Evolutionary conservation across 2,113 vertebrate genomes (phyloP).

Genomic region (Sminthopsis crassicaudata): DNA sequence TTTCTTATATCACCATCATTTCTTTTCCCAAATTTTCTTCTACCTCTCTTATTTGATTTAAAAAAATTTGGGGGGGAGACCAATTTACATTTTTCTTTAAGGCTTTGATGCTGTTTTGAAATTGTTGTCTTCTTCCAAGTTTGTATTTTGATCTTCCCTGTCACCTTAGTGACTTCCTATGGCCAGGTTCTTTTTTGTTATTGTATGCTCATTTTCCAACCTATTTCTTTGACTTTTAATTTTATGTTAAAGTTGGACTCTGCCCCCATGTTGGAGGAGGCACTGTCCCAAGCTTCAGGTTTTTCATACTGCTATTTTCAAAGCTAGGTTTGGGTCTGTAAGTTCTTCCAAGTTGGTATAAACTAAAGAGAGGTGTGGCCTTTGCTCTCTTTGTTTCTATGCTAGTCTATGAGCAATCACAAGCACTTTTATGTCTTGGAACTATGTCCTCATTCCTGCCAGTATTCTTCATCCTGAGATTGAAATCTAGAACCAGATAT

Average conservation of each 20-base stretch:
- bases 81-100: too few relatives aligned
- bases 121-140: too few relatives aligned
- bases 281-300: not conserved
- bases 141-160: not conserved
- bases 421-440: not conserved
- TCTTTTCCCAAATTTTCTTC: not conserved
- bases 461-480: not conserved
- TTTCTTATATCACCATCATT: not conserved
- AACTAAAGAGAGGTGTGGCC: not conserved
- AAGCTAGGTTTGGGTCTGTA: not conserved
- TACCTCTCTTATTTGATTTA: not conserved
- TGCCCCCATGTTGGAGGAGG: not conserved
- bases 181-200: not conserved
- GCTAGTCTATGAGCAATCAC: not conserved
- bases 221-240: not conserved
- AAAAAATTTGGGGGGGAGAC: too few relatives aligned
- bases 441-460: not conserved
- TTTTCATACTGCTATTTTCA: not conserved
- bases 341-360: not conserved
- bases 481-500: not conserved
- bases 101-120: too few relatives aligned
- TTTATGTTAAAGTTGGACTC: not conserved
- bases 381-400: not conserved
- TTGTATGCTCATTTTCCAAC: not conserved
- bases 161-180: not conserved